Conservation (phyloP, 2,797 vertebrate genomes). For the Lates japonicus region DNA sequence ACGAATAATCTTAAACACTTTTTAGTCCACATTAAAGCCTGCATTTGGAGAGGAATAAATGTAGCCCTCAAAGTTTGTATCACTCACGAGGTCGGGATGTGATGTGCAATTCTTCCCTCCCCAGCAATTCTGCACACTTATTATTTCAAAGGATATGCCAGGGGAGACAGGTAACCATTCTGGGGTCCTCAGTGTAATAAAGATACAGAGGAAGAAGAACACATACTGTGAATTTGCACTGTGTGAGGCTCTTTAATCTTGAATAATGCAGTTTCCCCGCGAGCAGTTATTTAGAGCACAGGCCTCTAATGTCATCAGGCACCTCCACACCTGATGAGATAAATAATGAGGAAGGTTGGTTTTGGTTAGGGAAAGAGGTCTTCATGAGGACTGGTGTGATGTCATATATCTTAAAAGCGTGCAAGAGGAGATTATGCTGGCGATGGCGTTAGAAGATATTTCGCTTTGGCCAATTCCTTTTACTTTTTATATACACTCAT, state of each 20-base stretch:
- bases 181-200: conserved; percentile 76
- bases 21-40: conserved; percentile 87
- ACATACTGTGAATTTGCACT: conserved; percentile 75
- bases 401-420: conserved; percentile 37
- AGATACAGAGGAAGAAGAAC: conserved; percentile 82
- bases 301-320: conserved; percentile 82
- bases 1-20: too few relatives aligned
- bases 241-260: conserved; percentile 85
- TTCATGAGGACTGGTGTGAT: conserved; percentile 50
- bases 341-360: conserved; percentile 81
- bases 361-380: conserved; percentile 55
- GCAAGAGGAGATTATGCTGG: conserved; percentile 28
- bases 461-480: too few relatives aligned
- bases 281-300: conserved; percentile 82
- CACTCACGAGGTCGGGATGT: conserved; percentile 86
- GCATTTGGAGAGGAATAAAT: conserved; percentile 83
- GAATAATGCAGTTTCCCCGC: conserved; percentile 88
- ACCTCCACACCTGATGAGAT: conserved; percentile 81
- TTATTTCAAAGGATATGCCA: conserved; percentile 86
- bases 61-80: conserved; percentile 87
- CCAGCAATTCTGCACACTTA: conserved; percentile 86
- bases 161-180: conserved; percentile 88
- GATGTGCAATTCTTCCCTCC: conserved; percentile 84
- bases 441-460: conserved; percentile 33
- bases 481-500: conserved; percentile 56